phyloP scores from a whole-genome alignment of 1,140 invertebrate species.

The Triops cancriformis region DNA sequence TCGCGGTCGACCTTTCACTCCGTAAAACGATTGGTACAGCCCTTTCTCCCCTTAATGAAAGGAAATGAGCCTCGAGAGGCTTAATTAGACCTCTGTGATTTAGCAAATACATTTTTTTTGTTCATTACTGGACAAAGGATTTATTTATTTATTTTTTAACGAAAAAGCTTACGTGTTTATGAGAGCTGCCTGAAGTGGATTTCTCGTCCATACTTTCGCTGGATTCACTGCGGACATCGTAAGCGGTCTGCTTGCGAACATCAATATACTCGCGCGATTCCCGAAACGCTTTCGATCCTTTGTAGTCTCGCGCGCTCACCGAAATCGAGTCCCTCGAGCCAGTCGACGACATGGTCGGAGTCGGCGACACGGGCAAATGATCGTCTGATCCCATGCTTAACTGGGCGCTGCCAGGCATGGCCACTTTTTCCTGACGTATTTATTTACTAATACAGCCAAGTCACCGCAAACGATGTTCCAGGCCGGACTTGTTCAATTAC shows the following conservation, averaged over 20 bases:
- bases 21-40: too few species aligned
- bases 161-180: conserved; percentile 28
- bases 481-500: too few species aligned
- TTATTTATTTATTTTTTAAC: too few species aligned
- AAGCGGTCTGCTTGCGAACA: neutral
- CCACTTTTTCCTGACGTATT: too few species aligned
- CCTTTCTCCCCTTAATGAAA: too few species aligned
- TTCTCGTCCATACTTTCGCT: conserved; percentile 36
- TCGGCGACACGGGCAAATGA: neutral
- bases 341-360: neutral
- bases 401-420: neutral
- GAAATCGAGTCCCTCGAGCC: neutral
- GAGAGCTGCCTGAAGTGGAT: conserved; percentile 29
- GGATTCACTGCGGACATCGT: conserved; percentile 30
- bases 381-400: neutral
- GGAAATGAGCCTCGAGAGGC: too few species aligned
- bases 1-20: too few species aligned
- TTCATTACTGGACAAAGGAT: too few species aligned
- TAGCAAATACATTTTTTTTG: neutral
- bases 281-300: neutral
- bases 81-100: too few species aligned
- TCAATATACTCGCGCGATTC: neutral
- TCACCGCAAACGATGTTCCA: too few species aligned
- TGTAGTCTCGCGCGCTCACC: neutral
- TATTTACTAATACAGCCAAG: neutral